Conservation (phyloP, 2,888 invertebrate genomes). For the Phaonia tiefii region DNA sequence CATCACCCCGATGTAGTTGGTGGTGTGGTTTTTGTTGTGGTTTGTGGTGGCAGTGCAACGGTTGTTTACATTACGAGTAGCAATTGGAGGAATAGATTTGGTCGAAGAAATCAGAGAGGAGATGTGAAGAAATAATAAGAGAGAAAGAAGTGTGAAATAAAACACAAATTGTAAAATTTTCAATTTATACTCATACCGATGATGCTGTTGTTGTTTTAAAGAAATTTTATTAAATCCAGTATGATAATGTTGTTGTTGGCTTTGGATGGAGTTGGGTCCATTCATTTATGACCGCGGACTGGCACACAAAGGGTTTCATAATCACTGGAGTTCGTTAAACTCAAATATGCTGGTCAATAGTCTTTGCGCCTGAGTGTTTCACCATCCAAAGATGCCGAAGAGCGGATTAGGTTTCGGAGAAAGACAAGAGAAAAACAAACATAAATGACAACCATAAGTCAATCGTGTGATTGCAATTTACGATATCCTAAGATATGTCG, state of each 20-base stretch:
- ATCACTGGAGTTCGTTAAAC: constrained; percentile 54
- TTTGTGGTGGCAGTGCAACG: background rate
- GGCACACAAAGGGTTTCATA: constrained; percentile 57
- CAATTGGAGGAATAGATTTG: constrained; percentile 5
- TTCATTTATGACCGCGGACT: background rate
- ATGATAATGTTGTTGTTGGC: constrained; percentile 25
- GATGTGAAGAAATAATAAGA: constrained; percentile 6
- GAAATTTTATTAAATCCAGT: constrained; percentile 48
- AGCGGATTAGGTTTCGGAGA: constrained; percentile 14
- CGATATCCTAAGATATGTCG: constrained; percentile 10
- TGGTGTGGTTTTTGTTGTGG: background rate
- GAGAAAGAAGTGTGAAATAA: constrained; percentile 55
- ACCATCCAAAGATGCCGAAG: background rate
- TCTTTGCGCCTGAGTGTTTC: constrained; percentile 32
- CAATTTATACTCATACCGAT: background rate
- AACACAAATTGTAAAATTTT: constrained; percentile 46
- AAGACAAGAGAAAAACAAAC: background rate
- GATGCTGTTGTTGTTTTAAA: constrained; percentile 1
- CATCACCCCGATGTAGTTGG: background rate
- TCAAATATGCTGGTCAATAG: constrained; percentile 40
- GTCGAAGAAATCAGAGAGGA: constrained; percentile 7
- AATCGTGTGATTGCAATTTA: background rate
- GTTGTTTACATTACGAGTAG: constrained; percentile 31
- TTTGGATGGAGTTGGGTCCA: background rate
- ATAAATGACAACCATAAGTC: constrained; percentile 23